A percentile compares a stretch with the other conserved stretches of the same genome.
phyloP scores from a whole-genome alignment of 2,888 invertebrate genomes.

The Acholoe squamosa region DNA sequence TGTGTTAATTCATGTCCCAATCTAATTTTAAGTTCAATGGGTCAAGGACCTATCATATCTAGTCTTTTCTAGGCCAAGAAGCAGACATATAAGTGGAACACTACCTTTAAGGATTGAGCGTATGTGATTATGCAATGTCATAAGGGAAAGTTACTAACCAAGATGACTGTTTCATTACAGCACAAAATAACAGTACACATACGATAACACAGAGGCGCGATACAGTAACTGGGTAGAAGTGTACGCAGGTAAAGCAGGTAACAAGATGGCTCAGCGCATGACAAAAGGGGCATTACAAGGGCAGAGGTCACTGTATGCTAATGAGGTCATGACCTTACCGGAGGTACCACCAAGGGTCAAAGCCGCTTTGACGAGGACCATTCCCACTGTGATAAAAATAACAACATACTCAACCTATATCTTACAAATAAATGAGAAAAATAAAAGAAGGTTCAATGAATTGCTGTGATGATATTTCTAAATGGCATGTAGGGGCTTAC shows the following conservation, averaged over 20 bases:
- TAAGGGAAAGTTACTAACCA: neutral
- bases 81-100: no score
- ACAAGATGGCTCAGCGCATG: neutral
- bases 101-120: no score
- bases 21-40: no score
- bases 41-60: no score
- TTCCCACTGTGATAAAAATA: slow-evolving; percentile 57
- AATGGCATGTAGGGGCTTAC: neutral
- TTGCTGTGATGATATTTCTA: neutral
- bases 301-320: slow-evolving; percentile 55
- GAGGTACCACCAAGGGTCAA: slow-evolving; percentile 60
- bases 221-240: neutral
- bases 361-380: slow-evolving; percentile 57
- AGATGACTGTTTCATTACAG: neutral
- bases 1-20: no score
- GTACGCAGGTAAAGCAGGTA: neutral
- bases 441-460: no score
- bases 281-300: slow-evolving; percentile 55
- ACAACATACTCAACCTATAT: slow-evolving; percentile 17
- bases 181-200: neutral
- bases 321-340: slow-evolving; percentile 62
- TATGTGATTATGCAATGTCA: no score
- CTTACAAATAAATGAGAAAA: no score
- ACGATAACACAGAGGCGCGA: neutral
- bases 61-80: no score